Base-by-base conservation (phyloP, 1,140 invertebrate genomes). In the Drosophila ercepeae region DNA sequence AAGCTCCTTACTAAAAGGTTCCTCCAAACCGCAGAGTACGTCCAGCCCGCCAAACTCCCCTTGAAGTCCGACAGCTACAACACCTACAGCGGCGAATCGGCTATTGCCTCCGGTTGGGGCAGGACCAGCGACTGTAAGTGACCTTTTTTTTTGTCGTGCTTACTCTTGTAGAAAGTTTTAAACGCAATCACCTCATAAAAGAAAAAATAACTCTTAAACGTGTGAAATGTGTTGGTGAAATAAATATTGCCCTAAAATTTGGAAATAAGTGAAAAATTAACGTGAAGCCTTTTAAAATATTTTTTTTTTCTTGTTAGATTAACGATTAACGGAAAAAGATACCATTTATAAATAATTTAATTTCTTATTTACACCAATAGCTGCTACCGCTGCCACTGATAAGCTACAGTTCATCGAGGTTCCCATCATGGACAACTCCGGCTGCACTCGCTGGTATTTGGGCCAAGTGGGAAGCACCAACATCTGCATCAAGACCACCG, bases 401-500 rank as follows among this genome's bases (percentile, higher is more conserved):
- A 32, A 50, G 1, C 39, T 89, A 58, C 86, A 75, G n/a, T 86
- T 7, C 44, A 55, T 64, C 42, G 11, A 11, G 2, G 61, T 67
- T 3, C 75, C 86, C 16, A 59, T 89, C 50, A 89, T 89, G 42
- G 67, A 13, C n/a, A 82, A 86, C 53, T 59, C 42, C 7, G 75
- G 73, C 36, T 89, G 86, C 52, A 34, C 61, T 0, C 54, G 64
- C 3, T 79, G 77, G 74, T 86, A 19, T 29, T 8, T 27, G 0
- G 86, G 86, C 8, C 7, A 57, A 9, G 27, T 86, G 4, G 2
- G 6, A 1, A 1, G 4, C 8, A 64, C 65, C 21, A 68, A 82
- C 34, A 73, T 89, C 27, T 89, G 86, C 68, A 89, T 89, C 48
- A 86, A 90, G 61, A 89, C 86, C 54, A 86, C 64, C 13, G 79